These are phyloP conservation scores for Pomatostomus ruficeps DNA, from an alignment of 2,113 vertebrate genomes.

Conservation along the genomic window DNA sequence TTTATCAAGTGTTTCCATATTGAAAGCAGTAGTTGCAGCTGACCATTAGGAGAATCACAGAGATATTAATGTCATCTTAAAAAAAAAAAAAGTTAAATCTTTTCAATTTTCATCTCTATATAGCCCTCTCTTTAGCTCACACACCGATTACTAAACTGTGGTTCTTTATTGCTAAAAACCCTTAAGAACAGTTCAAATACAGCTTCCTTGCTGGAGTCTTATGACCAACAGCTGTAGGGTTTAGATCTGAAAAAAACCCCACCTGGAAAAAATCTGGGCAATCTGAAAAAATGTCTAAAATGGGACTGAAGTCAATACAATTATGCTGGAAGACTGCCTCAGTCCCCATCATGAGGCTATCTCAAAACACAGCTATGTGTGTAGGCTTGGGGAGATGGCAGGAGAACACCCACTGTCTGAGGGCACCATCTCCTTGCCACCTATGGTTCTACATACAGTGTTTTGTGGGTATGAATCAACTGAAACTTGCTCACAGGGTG, in stretches of 20 bases:
- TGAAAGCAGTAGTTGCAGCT: background rate
- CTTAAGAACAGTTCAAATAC: background rate
- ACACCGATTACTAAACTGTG: background rate
- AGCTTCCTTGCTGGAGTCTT: background rate
- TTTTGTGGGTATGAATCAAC: background rate
- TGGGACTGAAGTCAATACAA: background rate
- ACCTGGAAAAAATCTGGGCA: background rate
- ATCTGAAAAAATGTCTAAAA: background rate
- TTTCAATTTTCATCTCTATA: background rate
- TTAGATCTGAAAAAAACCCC: background rate
- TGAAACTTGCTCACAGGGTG: background rate
- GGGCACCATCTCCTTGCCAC: background rate
- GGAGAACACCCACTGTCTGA: background rate
- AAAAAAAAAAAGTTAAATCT: background rate
- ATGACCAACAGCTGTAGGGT: background rate
- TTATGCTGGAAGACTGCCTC: background rate
- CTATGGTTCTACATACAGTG: background rate
- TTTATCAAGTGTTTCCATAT: background rate
- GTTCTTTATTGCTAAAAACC: background rate
- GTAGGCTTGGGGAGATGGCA: background rate
- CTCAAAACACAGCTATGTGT: background rate
- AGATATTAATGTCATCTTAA: background rate
- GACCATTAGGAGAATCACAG: background rate
- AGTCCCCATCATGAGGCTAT: background rate
- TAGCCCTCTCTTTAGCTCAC: background rate